These are phyloP conservation scores for Sebastes itinus DNA, from an alignment of 2,797 vertebrate species.

Conservation along the genomic window DNA sequence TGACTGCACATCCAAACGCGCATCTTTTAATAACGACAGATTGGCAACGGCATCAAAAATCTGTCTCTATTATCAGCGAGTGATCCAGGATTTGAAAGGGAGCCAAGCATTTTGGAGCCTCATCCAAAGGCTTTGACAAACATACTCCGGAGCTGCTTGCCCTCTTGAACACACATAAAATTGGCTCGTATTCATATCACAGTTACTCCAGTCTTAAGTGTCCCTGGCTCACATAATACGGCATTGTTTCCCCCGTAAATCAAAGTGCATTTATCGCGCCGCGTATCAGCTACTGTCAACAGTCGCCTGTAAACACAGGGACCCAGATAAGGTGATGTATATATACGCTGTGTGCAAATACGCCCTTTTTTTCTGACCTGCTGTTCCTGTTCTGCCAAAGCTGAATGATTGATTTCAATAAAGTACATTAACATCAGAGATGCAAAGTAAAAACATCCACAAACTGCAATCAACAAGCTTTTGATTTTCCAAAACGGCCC, in stretches of 20 bases:
- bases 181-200: constrained; percentile 49
- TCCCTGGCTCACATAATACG: constrained; percentile 36
- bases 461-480: constrained; percentile 23
- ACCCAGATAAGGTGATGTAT: constrained; percentile 12
- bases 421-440: constrained; percentile 16
- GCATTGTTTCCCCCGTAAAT: constrained; percentile 45
- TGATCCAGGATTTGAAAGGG: constrained; percentile 38
- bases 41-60: constrained; percentile 44
- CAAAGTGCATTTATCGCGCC: constrained; percentile 20
- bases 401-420: not conserved
- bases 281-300: constrained; percentile 41
- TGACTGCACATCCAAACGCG: constrained; percentile 13
- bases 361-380: not conserved
- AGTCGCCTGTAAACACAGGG: constrained; percentile 18
- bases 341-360: not conserved
- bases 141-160: constrained; percentile 34
- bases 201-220: constrained; percentile 43
- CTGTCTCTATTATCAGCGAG: constrained; percentile 53
- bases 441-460: constrained; percentile 20
- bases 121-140: constrained; percentile 57
- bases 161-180: constrained; percentile 49
- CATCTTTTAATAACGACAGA: constrained; percentile 44
- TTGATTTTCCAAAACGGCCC: not conserved
- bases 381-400: not conserved
- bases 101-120: constrained; percentile 52